These are phyloP conservation scores for Morpho achilles DNA, from an alignment of 2,888 invertebrate genomes.

Conservation along the genomic window DNA sequence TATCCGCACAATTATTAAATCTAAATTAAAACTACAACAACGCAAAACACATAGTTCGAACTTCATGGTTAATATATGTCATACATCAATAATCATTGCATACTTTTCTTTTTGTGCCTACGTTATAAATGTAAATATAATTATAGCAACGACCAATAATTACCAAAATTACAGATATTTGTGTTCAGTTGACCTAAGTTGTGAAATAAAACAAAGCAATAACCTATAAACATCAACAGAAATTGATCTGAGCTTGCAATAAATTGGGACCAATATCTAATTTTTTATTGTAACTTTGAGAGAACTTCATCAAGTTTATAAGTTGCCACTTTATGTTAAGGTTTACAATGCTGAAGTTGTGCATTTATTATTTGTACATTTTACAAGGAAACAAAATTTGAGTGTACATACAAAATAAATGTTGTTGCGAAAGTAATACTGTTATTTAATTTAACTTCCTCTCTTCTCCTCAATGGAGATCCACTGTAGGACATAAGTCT, in stretches of 20 bases:
- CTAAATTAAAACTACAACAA: no score
- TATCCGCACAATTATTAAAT: no score
- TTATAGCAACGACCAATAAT: no score
- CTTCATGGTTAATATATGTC: no score
- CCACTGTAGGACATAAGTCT: no score
- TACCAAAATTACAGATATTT: neutral
- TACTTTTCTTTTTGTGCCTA: no score
- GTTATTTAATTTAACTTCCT: slow-evolving; percentile 18
- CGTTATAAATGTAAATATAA: no score
- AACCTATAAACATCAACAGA: neutral
- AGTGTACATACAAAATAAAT: slow-evolving; percentile 77
- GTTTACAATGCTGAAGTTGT: slow-evolving; percentile 77
- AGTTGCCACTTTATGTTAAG: slow-evolving; percentile 28
- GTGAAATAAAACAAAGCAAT: neutral
- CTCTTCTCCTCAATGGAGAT: no score
- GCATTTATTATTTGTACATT: slow-evolving; percentile 78
- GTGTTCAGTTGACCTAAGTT: neutral
- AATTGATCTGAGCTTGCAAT: slow-evolving; percentile 39
- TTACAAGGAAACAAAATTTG: slow-evolving; percentile 63
- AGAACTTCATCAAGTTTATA: slow-evolving; percentile 15
- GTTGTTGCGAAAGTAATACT: slow-evolving; percentile 53
- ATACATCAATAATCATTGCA: no score
- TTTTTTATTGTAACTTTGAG: slow-evolving; percentile 21
- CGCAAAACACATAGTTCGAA: no score
- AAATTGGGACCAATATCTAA: slow-evolving; percentile 60